phyloP scores from a whole-genome alignment of 30 jellyfish, hydroid and myxozoan species.

The Pseudorhiza aurosa region DNA sequence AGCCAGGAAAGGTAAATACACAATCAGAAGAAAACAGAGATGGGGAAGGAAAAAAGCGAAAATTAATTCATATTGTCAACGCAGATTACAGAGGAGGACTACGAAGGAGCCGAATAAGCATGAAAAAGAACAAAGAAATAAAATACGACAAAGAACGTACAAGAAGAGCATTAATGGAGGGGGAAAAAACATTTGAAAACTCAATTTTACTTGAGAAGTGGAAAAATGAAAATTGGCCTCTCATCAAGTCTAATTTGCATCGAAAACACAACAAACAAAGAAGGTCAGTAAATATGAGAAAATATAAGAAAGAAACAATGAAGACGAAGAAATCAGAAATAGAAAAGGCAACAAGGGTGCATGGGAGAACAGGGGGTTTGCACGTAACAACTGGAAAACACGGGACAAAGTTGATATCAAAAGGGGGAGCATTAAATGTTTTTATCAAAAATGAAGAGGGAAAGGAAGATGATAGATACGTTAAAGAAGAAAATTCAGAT shows the following conservation, averaged over 20 bases:
- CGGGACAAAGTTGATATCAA: constrained; percentile 71
- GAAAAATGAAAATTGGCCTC: constrained; percentile 41
- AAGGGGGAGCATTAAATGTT: constrained; percentile 74
- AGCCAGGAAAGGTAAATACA: constrained; percentile 60
- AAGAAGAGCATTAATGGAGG: constrained; percentile 56
- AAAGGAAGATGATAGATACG: background rate
- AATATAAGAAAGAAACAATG: constrained; percentile 18
- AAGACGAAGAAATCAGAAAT: constrained; percentile 57
- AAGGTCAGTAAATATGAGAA: constrained; percentile 17
- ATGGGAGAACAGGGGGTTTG: constrained; percentile 80
- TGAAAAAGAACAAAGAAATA: background rate
- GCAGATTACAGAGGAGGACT: constrained; percentile 47
- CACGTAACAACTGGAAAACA: constrained; percentile 56
- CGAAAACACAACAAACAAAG: constrained; percentile 18
- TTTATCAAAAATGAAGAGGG: constrained; percentile 49
- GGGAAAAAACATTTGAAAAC: constrained; percentile 74
- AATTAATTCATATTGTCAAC: constrained; percentile 21
- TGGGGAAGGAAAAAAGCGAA: constrained; percentile 4
- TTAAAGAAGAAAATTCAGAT: constrained; percentile 29
- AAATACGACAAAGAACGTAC: background rate
- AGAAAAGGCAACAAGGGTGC: constrained; percentile 74
- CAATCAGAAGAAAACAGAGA: constrained; percentile 22
- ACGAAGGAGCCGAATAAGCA: constrained; percentile 12
- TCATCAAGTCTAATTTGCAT: constrained; percentile 21
- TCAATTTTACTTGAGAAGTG: constrained; percentile 80